Evolutionary conservation across 2,113 vertebrate genomes (phyloP), one percentile per base, ranked within the genome.

Genomic region (Nanorana parkeri): DNA sequence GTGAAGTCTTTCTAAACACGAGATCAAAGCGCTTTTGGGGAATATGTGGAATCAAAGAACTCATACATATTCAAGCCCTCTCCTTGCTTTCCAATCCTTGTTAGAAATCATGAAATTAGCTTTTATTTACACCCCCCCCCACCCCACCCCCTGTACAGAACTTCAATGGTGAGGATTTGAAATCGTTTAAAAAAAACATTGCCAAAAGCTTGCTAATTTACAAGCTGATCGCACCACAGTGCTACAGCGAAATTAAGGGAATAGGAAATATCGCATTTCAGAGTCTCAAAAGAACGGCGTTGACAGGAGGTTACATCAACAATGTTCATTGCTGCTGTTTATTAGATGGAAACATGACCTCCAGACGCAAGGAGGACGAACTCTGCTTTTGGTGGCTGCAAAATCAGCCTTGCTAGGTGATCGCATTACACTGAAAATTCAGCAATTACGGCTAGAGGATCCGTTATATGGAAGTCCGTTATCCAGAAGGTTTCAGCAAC

Each of bases 41-140:
- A 63, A 82, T 67, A 58, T 51, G 26, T 74, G 1, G n/a, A 75
- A 67, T 82, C 80, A 74, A 74, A 82, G 80, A 28, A 19, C 61
- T 82, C 71, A 74, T 82, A 73, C 36, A 82, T 82, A 82, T 74
- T 82, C 71, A 75, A 19, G 29, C 68, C 54, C 66, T 66, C 41
- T 75, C 61, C 63, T 36, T 23, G 69, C 77, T 78, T 65, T 56
- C 23, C 60, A 26, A 65, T 71, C 41, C 69, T 75, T n/a, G 54
- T 36, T 58, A 67, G 61, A 75, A 82, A 82, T 75, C 61, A 67
- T 67, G 64, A 82, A 65, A 75, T 75, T 32, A 66, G 80, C 60
- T 67, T 81, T 81, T 81, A 81, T 81, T 81, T 75, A 74, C 71
- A 36, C 68, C 56, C 23, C 5, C 41, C 8, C 11, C 41, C 41